These are phyloP conservation scores for Bagarius yarrelli DNA, from an alignment of 2,113 vertebrate species.

Conservation along the genomic window DNA sequence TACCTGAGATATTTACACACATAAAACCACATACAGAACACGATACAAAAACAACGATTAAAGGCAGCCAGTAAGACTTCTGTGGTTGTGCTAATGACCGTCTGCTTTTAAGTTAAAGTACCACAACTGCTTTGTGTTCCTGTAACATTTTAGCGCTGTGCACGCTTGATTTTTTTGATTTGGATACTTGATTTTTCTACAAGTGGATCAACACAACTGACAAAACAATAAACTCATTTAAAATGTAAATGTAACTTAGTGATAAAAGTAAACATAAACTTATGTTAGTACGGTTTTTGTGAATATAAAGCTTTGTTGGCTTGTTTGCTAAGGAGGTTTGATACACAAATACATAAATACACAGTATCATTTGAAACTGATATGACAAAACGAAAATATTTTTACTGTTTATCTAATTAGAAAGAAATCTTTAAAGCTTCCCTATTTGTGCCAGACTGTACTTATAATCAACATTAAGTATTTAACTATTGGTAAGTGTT, in stretches of 20 bases:
- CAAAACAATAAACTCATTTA: too few species aligned
- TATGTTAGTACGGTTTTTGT: too few species aligned
- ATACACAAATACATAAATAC: neutral
- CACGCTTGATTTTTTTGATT: too few species aligned
- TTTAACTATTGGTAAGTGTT: neutral
- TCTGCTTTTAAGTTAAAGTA: neutral
- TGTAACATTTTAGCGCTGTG: too few species aligned
- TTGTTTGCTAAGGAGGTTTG: neutral
- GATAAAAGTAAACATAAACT: too few species aligned
- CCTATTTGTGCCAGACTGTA: neutral
- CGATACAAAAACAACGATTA: neutral
- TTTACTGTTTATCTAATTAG: neutral
- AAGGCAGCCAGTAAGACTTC: neutral
- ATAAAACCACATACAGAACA: neutral
- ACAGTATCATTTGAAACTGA: neutral
- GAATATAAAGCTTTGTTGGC: neutral
- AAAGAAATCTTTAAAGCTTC: neutral
- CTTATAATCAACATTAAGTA: neutral
- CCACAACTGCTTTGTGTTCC: too few species aligned
- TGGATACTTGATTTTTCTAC: too few species aligned
- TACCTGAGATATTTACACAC: constrained; percentile 58
- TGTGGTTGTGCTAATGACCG: neutral
- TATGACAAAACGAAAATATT: neutral
- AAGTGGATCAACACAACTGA: too few species aligned
- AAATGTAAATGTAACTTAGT: too few species aligned